Conservation (phyloP, 2,888 invertebrate genomes). For the Netelia fuscicornis region DNA sequence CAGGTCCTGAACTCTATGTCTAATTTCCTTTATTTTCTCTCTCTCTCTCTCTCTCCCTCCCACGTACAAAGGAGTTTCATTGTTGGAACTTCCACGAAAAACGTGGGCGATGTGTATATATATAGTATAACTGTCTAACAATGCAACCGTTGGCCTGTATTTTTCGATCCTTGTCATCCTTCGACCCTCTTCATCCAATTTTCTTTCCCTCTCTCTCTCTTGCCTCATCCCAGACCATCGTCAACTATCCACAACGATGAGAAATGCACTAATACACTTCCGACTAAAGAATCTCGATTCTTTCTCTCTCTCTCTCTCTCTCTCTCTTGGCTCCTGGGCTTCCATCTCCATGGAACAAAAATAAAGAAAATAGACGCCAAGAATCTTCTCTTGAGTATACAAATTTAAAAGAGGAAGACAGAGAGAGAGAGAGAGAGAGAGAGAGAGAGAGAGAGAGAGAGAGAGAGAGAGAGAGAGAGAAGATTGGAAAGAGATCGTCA, state of each 20-base stretch:
- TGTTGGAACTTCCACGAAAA: slow-evolving; percentile 42
- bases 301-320: slow-evolving; percentile 35
- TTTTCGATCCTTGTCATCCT: slow-evolving; percentile 20
- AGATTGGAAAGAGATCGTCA: background rate
- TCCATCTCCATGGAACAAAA: background rate
- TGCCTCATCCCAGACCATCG: slow-evolving; percentile 4
- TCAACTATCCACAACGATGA: slow-evolving; percentile 30
- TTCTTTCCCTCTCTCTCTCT: slow-evolving; percentile 22
- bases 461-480: background rate
- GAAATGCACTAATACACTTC: slow-evolving; percentile 53
- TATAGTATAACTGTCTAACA: slow-evolving; percentile 35
- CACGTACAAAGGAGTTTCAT: slow-evolving; percentile 36
- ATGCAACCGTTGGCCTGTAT: slow-evolving; percentile 58
- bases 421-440: too few relatives aligned
- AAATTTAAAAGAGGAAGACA: background rate
- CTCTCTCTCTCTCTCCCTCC: slow-evolving; percentile 34
- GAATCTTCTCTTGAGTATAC: background rate
- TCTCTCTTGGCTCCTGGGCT: slow-evolving; percentile 15
- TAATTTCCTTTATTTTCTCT: slow-evolving; percentile 18
- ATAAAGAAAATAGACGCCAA: background rate
- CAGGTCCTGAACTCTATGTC: slow-evolving; percentile 57
- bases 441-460: background rate
- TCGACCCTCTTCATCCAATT: slow-evolving; percentile 45
- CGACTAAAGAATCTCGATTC: slow-evolving; percentile 25
- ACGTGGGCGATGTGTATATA: background rate